Percentiles rank a stretch among this genome's conserved stretches.
Conservation (phyloP, 2,113 vertebrate species). For the Dromiciops gliroides region DNA sequence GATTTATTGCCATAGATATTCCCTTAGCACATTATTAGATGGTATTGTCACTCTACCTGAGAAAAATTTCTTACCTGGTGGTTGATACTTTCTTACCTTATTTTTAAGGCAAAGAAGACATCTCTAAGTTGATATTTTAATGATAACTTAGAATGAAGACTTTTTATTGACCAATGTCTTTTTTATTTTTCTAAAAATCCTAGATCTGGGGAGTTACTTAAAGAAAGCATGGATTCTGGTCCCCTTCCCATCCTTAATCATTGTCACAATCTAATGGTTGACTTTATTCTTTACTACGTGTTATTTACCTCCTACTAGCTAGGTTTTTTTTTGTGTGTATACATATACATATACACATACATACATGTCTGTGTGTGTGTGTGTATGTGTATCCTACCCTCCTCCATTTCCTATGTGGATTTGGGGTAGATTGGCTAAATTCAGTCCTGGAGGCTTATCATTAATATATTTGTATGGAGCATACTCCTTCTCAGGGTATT, state of each 20-base stretch:
- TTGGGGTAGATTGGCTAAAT: not conserved
- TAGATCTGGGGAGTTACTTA: slow-evolving; percentile 52
- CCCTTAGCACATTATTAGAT: not conserved
- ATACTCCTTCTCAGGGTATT: not conserved
- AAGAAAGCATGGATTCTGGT: not conserved
- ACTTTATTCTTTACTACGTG: slow-evolving; percentile 26
- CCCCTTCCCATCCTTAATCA: slow-evolving; percentile 11
- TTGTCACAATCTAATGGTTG: slow-evolving; percentile 55
- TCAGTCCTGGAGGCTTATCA: not conserved
- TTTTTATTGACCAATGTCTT: slow-evolving; percentile 50
- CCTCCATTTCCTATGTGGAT: no score
- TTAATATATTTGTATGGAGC: not conserved
- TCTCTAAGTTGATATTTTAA: slow-evolving; percentile 29
- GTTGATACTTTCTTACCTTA: not conserved
- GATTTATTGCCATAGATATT: not conserved
- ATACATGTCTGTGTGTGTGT: no score
- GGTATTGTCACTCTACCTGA: not conserved
- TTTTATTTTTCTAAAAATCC: slow-evolving; percentile 66
- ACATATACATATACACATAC: no score
- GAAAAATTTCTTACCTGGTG: not conserved
- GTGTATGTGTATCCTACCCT: no score
- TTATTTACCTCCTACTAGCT: slow-evolving; percentile 56
- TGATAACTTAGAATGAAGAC: slow-evolving; percentile 54
- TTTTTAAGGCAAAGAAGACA: slow-evolving; percentile 28
- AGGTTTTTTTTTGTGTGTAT: no score